A percentile compares a stretch with the other conserved stretches of the same genome.
These are phyloP conservation scores for Notolepis coatsorum DNA, from an alignment of 2,797 vertebrate species.

Conservation along the genomic window DNA sequence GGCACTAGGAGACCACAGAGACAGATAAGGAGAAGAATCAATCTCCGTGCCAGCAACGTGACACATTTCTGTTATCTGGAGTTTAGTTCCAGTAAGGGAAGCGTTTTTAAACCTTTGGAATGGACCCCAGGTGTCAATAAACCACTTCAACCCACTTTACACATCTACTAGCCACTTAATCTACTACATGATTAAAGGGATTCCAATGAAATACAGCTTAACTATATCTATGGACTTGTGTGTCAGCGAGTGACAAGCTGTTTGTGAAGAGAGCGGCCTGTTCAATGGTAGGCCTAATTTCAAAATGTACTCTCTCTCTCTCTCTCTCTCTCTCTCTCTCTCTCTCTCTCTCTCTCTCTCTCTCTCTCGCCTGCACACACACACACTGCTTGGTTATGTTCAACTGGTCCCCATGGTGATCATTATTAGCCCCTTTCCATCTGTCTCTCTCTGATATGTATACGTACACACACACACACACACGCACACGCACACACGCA, in stretches of 20 bases:
- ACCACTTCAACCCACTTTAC: conserved; percentile 35
- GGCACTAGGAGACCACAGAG: too few species aligned
- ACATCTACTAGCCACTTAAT: conserved; percentile 42
- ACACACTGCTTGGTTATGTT: conserved; percentile 38
- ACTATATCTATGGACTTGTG: conserved; percentile 36
- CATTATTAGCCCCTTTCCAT: conserved; percentile 66
- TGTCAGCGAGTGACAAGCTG: conserved; percentile 37
- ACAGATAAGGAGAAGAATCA: too few species aligned
- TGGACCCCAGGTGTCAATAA: conserved; percentile 43
- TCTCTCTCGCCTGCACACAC: conserved; percentile 18
- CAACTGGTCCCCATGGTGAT: conserved; percentile 62
- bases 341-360: neutral
- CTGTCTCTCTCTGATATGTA: conserved; percentile 47
- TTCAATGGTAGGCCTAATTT: conserved; percentile 48
- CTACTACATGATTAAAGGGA: conserved; percentile 25
- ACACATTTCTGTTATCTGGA: too few species aligned
- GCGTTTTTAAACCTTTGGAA: too few species aligned
- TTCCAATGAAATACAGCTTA: conserved; percentile 33
- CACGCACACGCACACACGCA: neutral
- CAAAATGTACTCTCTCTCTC: conserved; percentile 29
- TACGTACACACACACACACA: conserved; percentile 2
- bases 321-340: conserved; percentile 15
- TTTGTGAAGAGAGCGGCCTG: conserved; percentile 37
- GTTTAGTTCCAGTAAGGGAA: too few species aligned
- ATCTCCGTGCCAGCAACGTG: too few species aligned